Conservation (phyloP, 2,888 invertebrate species). For the Tetragonula carbonaria region DNA sequence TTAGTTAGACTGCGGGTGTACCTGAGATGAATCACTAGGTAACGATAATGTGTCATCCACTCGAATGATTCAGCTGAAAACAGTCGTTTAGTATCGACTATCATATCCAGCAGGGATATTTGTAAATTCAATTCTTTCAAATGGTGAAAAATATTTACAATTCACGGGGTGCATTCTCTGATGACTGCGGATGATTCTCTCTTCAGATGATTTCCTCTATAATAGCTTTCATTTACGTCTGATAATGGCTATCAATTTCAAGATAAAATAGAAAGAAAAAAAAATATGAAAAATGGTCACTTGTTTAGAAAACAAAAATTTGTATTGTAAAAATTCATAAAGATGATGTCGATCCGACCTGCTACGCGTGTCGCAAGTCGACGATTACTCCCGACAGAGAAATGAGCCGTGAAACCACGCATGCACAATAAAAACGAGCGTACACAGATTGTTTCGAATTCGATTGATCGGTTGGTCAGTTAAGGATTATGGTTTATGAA, state of each 20-base stretch:
- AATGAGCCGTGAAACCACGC: neutral
- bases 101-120: neutral
- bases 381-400: neutral
- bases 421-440: neutral
- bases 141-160: neutral
- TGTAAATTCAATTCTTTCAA: neutral
- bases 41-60: neutral
- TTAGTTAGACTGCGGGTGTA: neutral
- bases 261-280: too few relatives aligned
- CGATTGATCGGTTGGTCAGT: constrained; percentile 57
- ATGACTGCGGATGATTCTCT: neutral
- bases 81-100: neutral
- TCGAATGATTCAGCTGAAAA: neutral
- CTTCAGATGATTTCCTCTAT: neutral
- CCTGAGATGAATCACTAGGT: neutral
- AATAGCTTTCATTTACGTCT: rapidly evolving
- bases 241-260: too few relatives aligned
- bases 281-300: too few relatives aligned
- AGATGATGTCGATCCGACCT: too few relatives aligned
- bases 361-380: too few relatives aligned
- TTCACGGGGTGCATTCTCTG: neutral
- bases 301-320: too few relatives aligned
- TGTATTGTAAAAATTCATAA: too few relatives aligned
- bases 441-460: constrained; percentile 37
- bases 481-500: constrained; percentile 68